Evolutionary conservation across 2,113 vertebrate species (phyloP).

Genomic region (Spheniscus mendiculus): DNA sequence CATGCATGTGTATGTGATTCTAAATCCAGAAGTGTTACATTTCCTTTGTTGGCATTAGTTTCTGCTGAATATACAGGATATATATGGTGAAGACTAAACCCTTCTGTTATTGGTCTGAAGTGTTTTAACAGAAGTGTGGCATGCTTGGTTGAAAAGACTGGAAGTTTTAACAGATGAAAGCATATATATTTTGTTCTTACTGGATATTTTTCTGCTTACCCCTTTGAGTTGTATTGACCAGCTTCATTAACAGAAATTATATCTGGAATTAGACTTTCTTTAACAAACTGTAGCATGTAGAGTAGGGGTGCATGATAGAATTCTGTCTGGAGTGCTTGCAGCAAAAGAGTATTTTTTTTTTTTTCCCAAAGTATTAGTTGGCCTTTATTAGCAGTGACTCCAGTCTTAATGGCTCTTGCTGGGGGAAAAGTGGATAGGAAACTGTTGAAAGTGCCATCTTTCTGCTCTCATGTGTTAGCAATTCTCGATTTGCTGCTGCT

Average conservation of each 20-base stretch:
- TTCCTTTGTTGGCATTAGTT: constrained; percentile 63
- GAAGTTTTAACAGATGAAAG: neutral
- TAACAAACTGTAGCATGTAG: neutral
- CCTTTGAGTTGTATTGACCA: neutral
- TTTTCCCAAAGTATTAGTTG: neutral
- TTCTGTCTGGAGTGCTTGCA: neutral
- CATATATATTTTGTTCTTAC: neutral
- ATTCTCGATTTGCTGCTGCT: neutral
- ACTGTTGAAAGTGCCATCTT: neutral
- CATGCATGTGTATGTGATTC: constrained; percentile 53
- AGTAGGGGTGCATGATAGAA: neutral
- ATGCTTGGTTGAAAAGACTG: constrained; percentile 45
- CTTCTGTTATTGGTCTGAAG: constrained; percentile 21
- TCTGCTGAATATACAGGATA: constrained; percentile 64
- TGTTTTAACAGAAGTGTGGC: constrained; percentile 65
- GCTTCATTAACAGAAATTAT: neutral
- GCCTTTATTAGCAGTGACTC: neutral
- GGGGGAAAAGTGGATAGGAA: neutral
- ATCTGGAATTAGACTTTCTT: neutral
- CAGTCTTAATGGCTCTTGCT: neutral
- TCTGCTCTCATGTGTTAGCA: neutral
- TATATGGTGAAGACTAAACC: constrained; percentile 55
- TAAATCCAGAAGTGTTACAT: constrained; percentile 64
- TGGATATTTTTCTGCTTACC: neutral
- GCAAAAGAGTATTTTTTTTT: neutral